phyloP scores from a whole-genome alignment of 2,113 vertebrate genomes.

The Pyxicephalus adspersus region DNA sequence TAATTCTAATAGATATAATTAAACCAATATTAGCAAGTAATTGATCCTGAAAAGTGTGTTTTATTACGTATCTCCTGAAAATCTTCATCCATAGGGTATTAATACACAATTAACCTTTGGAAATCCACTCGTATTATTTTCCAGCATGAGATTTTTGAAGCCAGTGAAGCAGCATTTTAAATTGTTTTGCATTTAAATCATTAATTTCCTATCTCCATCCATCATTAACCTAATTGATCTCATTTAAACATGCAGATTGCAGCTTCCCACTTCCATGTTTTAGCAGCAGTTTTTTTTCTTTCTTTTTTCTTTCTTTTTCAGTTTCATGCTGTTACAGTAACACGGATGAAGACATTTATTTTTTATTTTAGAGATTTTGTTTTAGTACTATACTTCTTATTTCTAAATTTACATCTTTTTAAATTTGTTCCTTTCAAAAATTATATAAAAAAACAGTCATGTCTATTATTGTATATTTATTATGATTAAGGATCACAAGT shows the following conservation, averaged over 20 bases:
- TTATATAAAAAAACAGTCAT: too few species aligned
- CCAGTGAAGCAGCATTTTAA: constrained; percentile 64
- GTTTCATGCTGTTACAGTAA: constrained; percentile 5
- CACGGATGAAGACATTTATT: background rate
- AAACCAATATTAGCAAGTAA: constrained; percentile 38
- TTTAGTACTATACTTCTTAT: too few species aligned
- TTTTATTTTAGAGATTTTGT: too few species aligned
- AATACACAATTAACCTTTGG: constrained; percentile 56
- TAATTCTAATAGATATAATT: constrained; percentile 8
- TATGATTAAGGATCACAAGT: too few species aligned
- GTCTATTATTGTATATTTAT: too few species aligned
- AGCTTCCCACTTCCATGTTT: constrained; percentile 59
- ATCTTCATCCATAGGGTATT: constrained; percentile 47
- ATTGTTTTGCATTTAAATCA: constrained; percentile 68
- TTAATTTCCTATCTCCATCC: constrained; percentile 68
- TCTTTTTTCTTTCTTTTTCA: constrained; percentile 46
- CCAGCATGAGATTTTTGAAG: constrained; percentile 63
- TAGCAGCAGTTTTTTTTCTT: constrained; percentile 54
- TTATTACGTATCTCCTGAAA: constrained; percentile 57
- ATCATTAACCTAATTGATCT: constrained; percentile 71
- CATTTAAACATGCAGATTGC: constrained; percentile 66
- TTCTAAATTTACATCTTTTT: too few species aligned
- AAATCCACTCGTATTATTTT: constrained; percentile 51
- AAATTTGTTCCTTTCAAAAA: too few species aligned
- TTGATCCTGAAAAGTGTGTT: constrained; percentile 44